A percentile compares a stretch with the other conserved stretches of the same genome.
These are phyloP conservation scores for Neotoxoptera formosana DNA, from an alignment of 1,140 invertebrate genomes.

Conservation along the genomic window DNA sequence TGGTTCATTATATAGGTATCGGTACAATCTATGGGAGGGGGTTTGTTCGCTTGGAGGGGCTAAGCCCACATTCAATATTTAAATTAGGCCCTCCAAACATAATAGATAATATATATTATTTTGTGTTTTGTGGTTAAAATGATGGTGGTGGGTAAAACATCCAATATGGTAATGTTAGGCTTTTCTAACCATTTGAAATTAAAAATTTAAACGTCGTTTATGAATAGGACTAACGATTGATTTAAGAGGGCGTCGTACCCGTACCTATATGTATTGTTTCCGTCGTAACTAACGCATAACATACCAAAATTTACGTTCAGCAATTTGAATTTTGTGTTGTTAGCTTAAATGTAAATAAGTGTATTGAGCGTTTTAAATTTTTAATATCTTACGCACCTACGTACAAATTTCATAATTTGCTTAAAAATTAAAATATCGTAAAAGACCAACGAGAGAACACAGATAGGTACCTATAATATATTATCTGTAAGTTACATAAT, in stretches of 20 bases:
- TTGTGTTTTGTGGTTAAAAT: background rate
- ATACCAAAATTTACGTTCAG: background rate
- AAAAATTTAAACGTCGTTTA: background rate
- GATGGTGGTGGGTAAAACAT: too few species aligned
- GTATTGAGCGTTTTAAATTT: background rate
- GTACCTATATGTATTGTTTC: background rate
- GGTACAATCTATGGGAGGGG: too few species aligned
- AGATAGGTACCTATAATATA: background rate
- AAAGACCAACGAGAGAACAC: background rate
- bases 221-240: background rate
- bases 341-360: background rate
- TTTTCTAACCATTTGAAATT: too few species aligned
- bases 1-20: too few species aligned
- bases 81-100: background rate
- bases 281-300: background rate
- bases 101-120: too few species aligned
- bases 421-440: background rate
- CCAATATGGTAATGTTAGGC: too few species aligned
- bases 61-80: background rate
- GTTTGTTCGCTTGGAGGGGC: background rate
- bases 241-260: background rate
- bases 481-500: background rate
- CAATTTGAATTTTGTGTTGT: background rate
- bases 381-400: background rate
- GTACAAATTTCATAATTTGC: too few species aligned